phyloP scores from a whole-genome alignment of 2,113 vertebrate genomes.

The Callocephalon fimbriatum region DNA sequence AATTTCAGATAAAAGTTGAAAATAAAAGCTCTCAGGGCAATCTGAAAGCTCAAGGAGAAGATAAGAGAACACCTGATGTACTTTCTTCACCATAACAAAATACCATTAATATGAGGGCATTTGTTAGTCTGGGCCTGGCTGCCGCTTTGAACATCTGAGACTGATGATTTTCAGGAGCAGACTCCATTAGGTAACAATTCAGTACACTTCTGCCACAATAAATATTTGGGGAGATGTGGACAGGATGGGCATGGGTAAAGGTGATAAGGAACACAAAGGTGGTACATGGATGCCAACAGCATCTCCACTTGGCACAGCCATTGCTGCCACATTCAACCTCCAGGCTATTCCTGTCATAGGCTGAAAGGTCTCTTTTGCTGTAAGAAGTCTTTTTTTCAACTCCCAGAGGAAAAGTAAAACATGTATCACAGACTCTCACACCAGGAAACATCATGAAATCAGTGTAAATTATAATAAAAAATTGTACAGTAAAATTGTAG shows the following conservation, averaged over 20 bases:
- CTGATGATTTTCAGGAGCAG: neutral
- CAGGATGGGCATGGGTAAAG: neutral
- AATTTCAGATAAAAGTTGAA: neutral
- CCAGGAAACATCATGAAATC: neutral
- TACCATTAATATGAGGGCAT: neutral
- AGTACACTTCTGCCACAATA: neutral
- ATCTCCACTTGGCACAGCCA: neutral
- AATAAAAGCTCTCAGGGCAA: neutral
- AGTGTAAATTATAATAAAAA: neutral
- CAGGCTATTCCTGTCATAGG: rapidly evolving
- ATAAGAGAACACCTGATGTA: neutral
- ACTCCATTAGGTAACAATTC: neutral
- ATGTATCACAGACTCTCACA: neutral
- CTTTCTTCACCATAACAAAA: neutral
- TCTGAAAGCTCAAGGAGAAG: neutral
- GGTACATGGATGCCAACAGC: neutral
- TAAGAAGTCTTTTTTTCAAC: neutral
- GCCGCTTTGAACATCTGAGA: neutral
- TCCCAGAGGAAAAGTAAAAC: neutral
- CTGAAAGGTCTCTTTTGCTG: neutral
- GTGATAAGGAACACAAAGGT: neutral
- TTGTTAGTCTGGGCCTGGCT: neutral
- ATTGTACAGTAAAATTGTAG: neutral
- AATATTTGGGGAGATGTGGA: neutral
- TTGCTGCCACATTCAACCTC: neutral